Percentiles rank a stretch among this genome's conserved stretches.
These are phyloP conservation scores for Ceuthmochares aereus DNA, from an alignment of 2,113 vertebrate species.

Conservation along the genomic window DNA sequence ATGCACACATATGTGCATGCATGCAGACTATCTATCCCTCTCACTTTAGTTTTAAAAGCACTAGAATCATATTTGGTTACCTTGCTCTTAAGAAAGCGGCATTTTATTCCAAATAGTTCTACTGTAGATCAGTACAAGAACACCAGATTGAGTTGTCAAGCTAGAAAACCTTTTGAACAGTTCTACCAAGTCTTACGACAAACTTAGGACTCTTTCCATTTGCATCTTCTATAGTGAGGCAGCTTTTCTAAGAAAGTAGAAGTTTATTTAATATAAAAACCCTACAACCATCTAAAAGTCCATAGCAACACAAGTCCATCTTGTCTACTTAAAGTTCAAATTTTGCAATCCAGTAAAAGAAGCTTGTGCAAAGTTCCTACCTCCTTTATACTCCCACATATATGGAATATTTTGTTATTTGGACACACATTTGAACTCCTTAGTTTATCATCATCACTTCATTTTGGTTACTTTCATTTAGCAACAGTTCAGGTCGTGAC, in stretches of 20 bases:
- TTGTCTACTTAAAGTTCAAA: background rate
- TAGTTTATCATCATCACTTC: constrained; percentile 1
- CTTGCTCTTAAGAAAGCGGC: background rate
- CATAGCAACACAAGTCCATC: background rate
- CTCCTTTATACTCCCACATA: background rate
- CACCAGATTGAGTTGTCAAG: background rate
- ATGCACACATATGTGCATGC: accelerated
- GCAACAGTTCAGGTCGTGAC: background rate
- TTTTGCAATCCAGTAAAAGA: background rate
- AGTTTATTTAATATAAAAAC: background rate
- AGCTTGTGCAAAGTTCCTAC: background rate
- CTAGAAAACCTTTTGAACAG: background rate
- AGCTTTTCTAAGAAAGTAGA: background rate
- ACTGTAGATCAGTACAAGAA: background rate
- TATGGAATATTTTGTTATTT: background rate
- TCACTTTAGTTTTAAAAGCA: background rate
- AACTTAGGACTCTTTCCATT: background rate
- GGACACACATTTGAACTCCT: background rate
- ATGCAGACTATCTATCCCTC: background rate
- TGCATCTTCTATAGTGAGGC: background rate
- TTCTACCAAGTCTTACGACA: background rate
- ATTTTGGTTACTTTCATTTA: background rate
- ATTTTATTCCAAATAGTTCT: background rate
- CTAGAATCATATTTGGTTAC: background rate
- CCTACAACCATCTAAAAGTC: background rate